phyloP scores from a whole-genome alignment of 1,140 invertebrate genomes.

The Habropoda laboriosa region DNA sequence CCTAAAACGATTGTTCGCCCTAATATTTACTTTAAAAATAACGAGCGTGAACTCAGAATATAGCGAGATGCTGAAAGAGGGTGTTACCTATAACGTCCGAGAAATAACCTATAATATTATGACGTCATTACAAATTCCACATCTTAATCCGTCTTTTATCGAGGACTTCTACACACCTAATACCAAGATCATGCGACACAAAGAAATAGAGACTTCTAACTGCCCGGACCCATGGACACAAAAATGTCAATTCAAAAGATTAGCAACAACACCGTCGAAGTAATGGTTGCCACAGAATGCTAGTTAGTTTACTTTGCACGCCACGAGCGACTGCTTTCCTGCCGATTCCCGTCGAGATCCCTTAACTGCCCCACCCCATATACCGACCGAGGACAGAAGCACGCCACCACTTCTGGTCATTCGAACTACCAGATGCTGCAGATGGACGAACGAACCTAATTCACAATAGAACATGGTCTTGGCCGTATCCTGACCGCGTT shows the following conservation, averaged over 20 bases:
- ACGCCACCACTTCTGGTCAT: slow-evolving; percentile 10
- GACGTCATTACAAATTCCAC: slow-evolving; percentile 2
- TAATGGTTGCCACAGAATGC: neutral
- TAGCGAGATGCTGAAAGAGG: neutral
- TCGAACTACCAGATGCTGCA: slow-evolving; percentile 20
- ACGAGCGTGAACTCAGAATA: neutral
- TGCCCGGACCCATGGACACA: neutral
- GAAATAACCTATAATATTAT: slow-evolving; percentile 9
- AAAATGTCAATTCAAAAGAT: neutral
- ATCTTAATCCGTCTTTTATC: neutral
- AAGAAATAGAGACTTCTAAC: neutral
- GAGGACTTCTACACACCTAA: neutral
- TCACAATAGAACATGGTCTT: slow-evolving; percentile 45
- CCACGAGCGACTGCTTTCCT: neutral
- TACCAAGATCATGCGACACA: slow-evolving; percentile 2
- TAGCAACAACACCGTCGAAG: neutral
- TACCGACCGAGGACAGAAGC: neutral
- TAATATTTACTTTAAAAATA: neutral
- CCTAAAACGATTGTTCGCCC: neutral
- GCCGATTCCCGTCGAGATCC: slow-evolving; percentile 4
- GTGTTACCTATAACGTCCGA: neutral
- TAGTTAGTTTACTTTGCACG: neutral
- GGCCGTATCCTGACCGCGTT: slow-evolving; percentile 13
- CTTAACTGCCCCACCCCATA: too few species aligned
- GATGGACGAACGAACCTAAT: slow-evolving; percentile 17